These are phyloP conservation scores for Drosophila tripunctata DNA, from an alignment of 2,888 invertebrate species.

Conservation along the genomic window DNA sequence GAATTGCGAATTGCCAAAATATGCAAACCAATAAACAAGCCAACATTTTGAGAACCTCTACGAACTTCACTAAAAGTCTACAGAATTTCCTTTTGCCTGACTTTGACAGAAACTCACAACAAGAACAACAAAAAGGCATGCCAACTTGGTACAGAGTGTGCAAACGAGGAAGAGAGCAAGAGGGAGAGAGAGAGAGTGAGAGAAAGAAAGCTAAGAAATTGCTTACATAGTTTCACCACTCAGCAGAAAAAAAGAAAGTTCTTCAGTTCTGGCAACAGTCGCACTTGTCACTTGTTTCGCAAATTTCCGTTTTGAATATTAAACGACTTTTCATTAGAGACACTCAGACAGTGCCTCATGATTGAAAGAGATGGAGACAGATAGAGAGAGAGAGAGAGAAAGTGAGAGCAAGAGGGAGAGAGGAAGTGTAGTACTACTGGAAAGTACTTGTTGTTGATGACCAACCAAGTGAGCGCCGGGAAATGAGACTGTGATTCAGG, in stretches of 20 bases:
- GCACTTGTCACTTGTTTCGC: slow-evolving; percentile 30
- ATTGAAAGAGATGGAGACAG: not conserved
- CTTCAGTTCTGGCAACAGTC: slow-evolving; percentile 21
- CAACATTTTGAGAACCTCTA: slow-evolving; percentile 4
- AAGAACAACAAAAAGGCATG: not conserved
- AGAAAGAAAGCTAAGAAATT: not conserved
- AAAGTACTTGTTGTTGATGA: slow-evolving; percentile 39
- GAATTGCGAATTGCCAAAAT: slow-evolving; percentile 16
- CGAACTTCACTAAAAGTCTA: not conserved
- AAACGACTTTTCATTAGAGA: slow-evolving; percentile 40
- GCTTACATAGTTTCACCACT: slow-evolving; percentile 10
- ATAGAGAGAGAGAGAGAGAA: not conserved
- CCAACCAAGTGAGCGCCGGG: slow-evolving; percentile 36
- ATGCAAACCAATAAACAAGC: slow-evolving; percentile 15
- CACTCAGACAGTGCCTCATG: not conserved
- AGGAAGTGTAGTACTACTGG: not conserved
- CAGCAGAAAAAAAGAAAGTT: slow-evolving; percentile 1
- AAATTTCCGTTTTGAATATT: slow-evolving; percentile 48
- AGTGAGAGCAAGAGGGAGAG: not conserved
- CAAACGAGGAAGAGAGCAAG: not conserved
- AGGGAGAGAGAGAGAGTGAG: not conserved
- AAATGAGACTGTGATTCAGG: slow-evolving; percentile 24
- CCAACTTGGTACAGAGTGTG: too few species aligned
- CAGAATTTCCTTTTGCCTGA: not conserved
- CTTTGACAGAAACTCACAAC: slow-evolving; percentile 5